These are phyloP conservation scores for Koerneria pararmatus DNA, from an alignment of 2,888 invertebrate genomes.

Conservation along the genomic window DNA sequence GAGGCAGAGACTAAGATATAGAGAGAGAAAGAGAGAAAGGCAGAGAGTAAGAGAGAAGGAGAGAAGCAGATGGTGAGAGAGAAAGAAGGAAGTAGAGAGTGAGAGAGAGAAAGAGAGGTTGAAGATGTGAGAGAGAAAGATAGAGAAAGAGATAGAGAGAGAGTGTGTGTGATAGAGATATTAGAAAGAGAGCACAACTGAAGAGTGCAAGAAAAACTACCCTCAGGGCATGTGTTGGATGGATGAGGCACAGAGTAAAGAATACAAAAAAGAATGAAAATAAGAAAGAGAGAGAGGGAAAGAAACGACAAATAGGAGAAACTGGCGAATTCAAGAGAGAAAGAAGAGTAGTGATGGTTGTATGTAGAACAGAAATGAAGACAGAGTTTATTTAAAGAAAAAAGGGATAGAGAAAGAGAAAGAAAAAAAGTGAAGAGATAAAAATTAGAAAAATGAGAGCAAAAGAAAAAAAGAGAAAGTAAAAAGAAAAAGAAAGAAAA, in stretches of 20 bases:
- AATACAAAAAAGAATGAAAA: constrained; percentile 14
- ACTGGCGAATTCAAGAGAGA: constrained; percentile 23
- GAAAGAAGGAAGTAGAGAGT: constrained; percentile 9
- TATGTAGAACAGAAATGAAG: too few species aligned
- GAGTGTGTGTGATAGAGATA: neutral
- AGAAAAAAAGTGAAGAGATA: neutral
- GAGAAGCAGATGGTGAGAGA: constrained; percentile 12
- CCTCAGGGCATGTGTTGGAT: neutral
- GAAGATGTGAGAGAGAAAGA: constrained; percentile 21
- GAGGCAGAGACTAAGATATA: neutral
- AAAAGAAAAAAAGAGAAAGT: neutral
- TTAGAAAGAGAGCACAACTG: constrained; percentile 14
- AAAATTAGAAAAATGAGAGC: neutral
- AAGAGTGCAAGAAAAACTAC: constrained; percentile 10
- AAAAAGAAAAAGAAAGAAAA: neutral
- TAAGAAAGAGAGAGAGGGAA: constrained; percentile 25
- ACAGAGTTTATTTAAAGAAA: neutral
- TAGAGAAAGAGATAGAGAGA: neutral
- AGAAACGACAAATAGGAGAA: constrained; percentile 24
- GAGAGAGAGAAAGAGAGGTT: constrained; percentile 10
- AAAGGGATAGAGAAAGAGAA: neutral
- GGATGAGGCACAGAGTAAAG: constrained; percentile 20
- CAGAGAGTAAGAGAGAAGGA: constrained; percentile 11
- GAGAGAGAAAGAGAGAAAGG: neutral
- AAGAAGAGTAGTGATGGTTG: constrained; percentile 21